Evolutionary conservation across 2,888 invertebrate genomes (phyloP), one percentile per base, ranked within the genome.

Genomic region (Melanchra persicariae): DNA sequence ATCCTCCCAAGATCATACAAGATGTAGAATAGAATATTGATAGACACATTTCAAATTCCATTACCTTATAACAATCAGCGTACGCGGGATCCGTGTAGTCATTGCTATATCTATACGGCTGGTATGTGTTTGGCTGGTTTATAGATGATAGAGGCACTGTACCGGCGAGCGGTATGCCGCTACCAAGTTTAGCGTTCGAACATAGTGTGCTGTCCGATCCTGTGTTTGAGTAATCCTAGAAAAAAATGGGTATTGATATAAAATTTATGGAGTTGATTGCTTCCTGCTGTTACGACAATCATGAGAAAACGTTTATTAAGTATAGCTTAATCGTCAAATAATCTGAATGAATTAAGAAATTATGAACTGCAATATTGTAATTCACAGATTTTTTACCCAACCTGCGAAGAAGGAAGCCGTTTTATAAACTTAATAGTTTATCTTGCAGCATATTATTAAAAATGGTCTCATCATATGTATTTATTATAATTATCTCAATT

Each of bases 11-110:
- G 82, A 73, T 61, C 57, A 65, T 57, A 69, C 70, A 74, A 77
- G 62, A 72, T 70, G 70, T n/a, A 51, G 61, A 71, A 80, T 82
- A 72, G 73, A 85, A 85, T 85, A 85, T 85, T 82, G 76, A 85
- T 85, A 70, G 73, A 72, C 52, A 61, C 60, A 81, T 74, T 81
- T 77, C 59, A 80, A 75, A 83, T 81, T 81, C 75, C 79, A 83
- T 86, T 87, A 94, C 96, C 96, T 97, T 96, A 96, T 97, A 95
- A 95, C 98, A 98, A 78, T 98, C 98, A 77, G 98, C 97, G 94
- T 98, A 98, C 74, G 97, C 97, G 0, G 98, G 97, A 86, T 98
- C 98, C 47, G 97, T 97, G 90, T 98, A 98, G 91, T 98, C 98
- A 64, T 97, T 97, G 80, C 97, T 97, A 90, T 97, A 98, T 88